These are phyloP conservation scores for Trochalopteron elliotii DNA, from an alignment of 2,113 vertebrate genomes.

Conservation along the genomic window DNA sequence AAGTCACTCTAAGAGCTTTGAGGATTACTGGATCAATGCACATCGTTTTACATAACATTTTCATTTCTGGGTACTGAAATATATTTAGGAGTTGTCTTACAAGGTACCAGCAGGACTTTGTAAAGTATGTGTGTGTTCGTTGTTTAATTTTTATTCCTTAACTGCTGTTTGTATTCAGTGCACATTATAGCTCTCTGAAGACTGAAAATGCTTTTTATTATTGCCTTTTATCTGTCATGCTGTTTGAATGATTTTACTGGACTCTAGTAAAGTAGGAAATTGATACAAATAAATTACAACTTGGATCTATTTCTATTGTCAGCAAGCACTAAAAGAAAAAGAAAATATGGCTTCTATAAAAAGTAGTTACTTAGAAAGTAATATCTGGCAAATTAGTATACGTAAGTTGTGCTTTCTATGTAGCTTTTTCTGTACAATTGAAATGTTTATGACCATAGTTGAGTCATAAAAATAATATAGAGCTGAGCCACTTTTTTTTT, in stretches of 20 bases:
- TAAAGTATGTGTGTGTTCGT: neutral
- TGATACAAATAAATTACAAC: slow-evolving; percentile 71
- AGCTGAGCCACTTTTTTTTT: neutral
- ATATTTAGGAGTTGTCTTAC: slow-evolving; percentile 21
- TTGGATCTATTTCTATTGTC: slow-evolving; percentile 67
- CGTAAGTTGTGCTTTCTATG: slow-evolving; percentile 50
- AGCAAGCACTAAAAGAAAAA: slow-evolving; percentile 64
- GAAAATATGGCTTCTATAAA: slow-evolving; percentile 42
- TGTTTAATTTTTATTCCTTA: slow-evolving; percentile 35
- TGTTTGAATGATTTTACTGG: slow-evolving; percentile 72
- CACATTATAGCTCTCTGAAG: slow-evolving; percentile 55
- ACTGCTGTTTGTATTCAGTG: slow-evolving; percentile 47
- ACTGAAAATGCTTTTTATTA: slow-evolving; percentile 64
- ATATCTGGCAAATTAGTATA: slow-evolving; percentile 67
- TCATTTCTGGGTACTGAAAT: slow-evolving; percentile 41
- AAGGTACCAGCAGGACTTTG: neutral
- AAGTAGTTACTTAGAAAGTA: slow-evolving; percentile 59
- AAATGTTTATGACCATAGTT: slow-evolving; percentile 32
- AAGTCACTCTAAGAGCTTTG: slow-evolving; percentile 39
- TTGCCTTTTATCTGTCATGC: slow-evolving; percentile 68
- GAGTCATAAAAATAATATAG: slow-evolving; percentile 45
- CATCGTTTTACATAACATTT: slow-evolving; percentile 43
- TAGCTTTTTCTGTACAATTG: slow-evolving; percentile 38
- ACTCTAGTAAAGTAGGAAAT: slow-evolving; percentile 62
- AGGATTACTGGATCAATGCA: slow-evolving; percentile 58